These are phyloP conservation scores for Bolborhynchus lineola DNA, from an alignment of 2,113 vertebrate genomes.

Conservation along the genomic window DNA sequence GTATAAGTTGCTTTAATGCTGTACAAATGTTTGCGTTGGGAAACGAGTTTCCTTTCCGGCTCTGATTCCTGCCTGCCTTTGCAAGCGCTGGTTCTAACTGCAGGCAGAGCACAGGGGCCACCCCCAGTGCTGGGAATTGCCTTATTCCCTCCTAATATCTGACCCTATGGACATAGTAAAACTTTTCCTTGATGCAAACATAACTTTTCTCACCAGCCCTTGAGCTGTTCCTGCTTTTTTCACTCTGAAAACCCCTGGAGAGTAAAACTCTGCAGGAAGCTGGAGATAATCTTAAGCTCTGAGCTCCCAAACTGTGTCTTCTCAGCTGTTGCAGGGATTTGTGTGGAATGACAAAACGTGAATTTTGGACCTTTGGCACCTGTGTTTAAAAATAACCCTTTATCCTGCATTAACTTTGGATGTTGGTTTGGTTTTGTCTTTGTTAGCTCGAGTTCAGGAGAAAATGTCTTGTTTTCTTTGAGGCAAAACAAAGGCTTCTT, in stretches of 20 bases:
- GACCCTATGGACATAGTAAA: background rate
- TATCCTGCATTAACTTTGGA: slow-evolving; percentile 56
- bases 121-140: background rate
- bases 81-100: background rate
- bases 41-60: background rate
- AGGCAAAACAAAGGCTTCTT: slow-evolving; percentile 17
- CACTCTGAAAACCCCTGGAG: background rate
- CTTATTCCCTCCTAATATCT: background rate
- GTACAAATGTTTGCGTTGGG: background rate
- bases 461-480: background rate
- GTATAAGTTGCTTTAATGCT: background rate
- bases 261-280: slow-evolving; percentile 14
- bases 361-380: slow-evolving; percentile 79
- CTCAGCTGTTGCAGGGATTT: slow-evolving; percentile 86
- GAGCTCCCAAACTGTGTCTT: slow-evolving; percentile 64
- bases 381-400: slow-evolving; percentile 61
- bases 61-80: background rate
- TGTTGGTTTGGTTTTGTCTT: slow-evolving; percentile 16
- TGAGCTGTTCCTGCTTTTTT: background rate
- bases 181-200: background rate
- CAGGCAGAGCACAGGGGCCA: background rate
- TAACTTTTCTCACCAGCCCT: background rate
- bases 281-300: slow-evolving; percentile 35
- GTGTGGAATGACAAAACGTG: slow-evolving; percentile 74
- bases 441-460: background rate